A percentile compares a stretch with the other conserved stretches of the same genome.
Conservation (phyloP, 2,113 vertebrate species). For the Bufo bufo region DNA sequence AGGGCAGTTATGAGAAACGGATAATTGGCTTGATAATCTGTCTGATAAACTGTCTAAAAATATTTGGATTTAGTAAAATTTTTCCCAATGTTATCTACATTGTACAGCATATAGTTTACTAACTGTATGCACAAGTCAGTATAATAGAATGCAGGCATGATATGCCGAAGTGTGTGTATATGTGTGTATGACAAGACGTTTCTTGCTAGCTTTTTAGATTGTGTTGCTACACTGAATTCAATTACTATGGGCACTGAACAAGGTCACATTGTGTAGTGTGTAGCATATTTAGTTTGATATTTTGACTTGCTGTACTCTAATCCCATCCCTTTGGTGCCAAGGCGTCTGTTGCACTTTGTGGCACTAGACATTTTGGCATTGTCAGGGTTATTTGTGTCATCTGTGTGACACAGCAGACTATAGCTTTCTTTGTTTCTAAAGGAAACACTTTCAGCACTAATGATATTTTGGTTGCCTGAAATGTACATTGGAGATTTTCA, state of each 20-base stretch:
- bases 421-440: not conserved
- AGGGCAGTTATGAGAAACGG: too few relatives aligned
- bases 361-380: constrained; percentile 22
- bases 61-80: too few relatives aligned
- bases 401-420: constrained; percentile 26
- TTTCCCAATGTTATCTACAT: too few relatives aligned
- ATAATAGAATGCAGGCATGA: too few relatives aligned
- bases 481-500: not conserved
- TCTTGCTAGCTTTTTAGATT: not conserved
- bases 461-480: not conserved
- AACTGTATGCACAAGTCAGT: too few relatives aligned
- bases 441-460: not conserved
- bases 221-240: not conserved
- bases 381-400: constrained; percentile 17
- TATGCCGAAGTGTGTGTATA: too few relatives aligned
- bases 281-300: not conserved
- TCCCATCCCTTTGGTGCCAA: constrained; percentile 32
- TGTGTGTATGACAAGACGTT: too few relatives aligned
- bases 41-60: too few relatives aligned
- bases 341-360: constrained; percentile 30
- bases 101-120: too few relatives aligned
- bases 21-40: too few relatives aligned
- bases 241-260: not conserved
- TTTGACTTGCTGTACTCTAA: constrained; percentile 9
- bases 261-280: not conserved